These are phyloP conservation scores for Carabus problematicus DNA, from an alignment of 2,888 invertebrate species.

Conservation along the genomic window DNA sequence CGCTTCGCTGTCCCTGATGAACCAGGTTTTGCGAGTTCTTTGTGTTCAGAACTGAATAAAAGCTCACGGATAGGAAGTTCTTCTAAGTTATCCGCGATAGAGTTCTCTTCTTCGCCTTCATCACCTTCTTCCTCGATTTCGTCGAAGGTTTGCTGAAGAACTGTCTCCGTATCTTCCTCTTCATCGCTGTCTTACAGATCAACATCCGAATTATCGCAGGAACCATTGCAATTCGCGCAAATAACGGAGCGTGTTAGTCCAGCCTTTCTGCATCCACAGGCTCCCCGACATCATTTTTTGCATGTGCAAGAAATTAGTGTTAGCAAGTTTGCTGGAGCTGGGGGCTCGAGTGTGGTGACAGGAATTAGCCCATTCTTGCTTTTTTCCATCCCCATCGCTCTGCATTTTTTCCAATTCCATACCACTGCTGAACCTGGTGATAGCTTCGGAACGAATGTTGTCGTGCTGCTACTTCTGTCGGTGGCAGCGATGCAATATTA, in stretches of 20 bases:
- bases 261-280: no score
- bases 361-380: no score
- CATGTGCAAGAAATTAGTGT: no score
- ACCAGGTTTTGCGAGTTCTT: conserved; percentile 41
- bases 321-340: no score
- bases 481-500: no score
- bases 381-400: no score
- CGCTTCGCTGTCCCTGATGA: conserved; percentile 35
- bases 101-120: conserved; percentile 39
- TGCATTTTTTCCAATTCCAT: no score
- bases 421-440: no score
- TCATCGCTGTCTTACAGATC: conserved; percentile 47
- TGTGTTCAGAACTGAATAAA: conserved; percentile 42
- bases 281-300: conserved; percentile 42
- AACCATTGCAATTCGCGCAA: conserved; percentile 45
- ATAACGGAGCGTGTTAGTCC: conserved; percentile 44
- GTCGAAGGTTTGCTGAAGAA: conserved; percentile 44
- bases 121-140: conserved; percentile 45
- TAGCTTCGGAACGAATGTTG: no score
- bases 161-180: conserved; percentile 48
- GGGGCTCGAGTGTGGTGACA: no score
- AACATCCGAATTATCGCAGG: no score
- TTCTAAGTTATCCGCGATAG: conserved; percentile 42
- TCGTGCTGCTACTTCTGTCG: no score
- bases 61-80: conserved; percentile 41